These are phyloP conservation scores for Tenodera sinensis DNA, from an alignment of 2,888 invertebrate genomes.

Conservation along the genomic window DNA sequence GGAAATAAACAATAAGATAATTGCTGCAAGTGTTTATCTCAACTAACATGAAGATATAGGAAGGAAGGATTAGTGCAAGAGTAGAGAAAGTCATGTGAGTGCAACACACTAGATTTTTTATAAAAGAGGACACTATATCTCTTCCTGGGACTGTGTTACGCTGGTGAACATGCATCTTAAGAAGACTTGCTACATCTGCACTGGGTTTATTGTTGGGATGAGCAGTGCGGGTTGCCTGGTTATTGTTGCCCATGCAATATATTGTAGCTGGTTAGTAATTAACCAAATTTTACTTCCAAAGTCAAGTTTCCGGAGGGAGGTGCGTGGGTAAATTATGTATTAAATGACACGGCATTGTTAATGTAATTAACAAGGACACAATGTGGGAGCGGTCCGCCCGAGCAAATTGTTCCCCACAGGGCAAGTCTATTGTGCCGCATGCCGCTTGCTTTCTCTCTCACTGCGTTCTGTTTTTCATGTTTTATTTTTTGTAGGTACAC, in stretches of 20 bases:
- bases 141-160: too few relatives aligned
- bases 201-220: not conserved
- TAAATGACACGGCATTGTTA: conserved; percentile 14
- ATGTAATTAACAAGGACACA: conserved; percentile 9
- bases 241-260: not conserved
- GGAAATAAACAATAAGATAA: too few relatives aligned
- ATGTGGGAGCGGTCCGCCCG: not conserved
- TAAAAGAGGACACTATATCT: too few relatives aligned
- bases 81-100: too few relatives aligned
- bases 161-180: not conserved
- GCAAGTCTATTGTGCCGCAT: not conserved
- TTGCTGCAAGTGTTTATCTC: too few relatives aligned
- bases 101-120: too few relatives aligned
- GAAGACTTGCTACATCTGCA: not conserved
- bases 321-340: conserved; percentile 9
- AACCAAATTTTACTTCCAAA: conserved; percentile 12
- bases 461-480: not conserved
- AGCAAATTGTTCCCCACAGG: conserved; percentile 14
- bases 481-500: conserved; percentile 7
- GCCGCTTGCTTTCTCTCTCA: not conserved
- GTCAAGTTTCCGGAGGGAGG: not conserved
- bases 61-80: too few relatives aligned
- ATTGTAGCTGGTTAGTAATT: conserved; percentile 1
- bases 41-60: too few relatives aligned
- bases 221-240: not conserved